Conservation (phyloP, 2,797 vertebrate species). For the Sebastes cheni region DNA sequence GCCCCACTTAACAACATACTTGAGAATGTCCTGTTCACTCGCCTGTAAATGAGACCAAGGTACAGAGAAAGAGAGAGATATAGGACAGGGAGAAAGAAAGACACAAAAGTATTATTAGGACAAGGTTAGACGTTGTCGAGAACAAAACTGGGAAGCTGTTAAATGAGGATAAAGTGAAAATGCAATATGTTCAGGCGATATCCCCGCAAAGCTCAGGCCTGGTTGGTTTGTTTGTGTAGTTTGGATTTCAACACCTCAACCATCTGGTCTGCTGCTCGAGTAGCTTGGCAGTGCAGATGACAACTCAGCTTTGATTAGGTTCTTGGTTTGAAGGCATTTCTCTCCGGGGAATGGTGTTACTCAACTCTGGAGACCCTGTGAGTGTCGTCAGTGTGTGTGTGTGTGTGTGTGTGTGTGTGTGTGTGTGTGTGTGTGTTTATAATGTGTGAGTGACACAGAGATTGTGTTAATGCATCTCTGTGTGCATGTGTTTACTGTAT, state of each 20-base stretch:
- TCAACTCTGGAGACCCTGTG: slow-evolving; percentile 24
- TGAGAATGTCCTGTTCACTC: slow-evolving; percentile 99
- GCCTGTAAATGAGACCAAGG: slow-evolving; percentile 84
- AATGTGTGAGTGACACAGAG: not conserved
- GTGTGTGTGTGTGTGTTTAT: not conserved
- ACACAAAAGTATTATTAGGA: slow-evolving; percentile 50
- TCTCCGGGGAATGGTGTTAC: slow-evolving; percentile 18
- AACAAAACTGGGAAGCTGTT: slow-evolving; percentile 36
- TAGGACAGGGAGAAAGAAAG: slow-evolving; percentile 21
- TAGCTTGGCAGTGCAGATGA: slow-evolving; percentile 47
- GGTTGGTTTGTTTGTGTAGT: slow-evolving; percentile 42
- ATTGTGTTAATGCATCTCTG: not conserved
- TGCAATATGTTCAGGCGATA: slow-evolving; percentile 31
- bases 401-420: not conserved
- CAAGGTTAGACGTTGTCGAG: slow-evolving; percentile 39
- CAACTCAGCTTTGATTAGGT: slow-evolving; percentile 56
- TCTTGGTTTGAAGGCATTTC: slow-evolving; percentile 48
- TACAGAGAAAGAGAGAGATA: slow-evolving; percentile 20
- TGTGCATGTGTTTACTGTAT: not conserved
- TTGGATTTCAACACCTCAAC: slow-evolving; percentile 56
- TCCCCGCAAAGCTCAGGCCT: slow-evolving; percentile 1
- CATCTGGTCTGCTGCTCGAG: slow-evolving; percentile 52
- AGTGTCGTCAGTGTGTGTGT: not conserved
- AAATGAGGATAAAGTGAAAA: slow-evolving; percentile 42
- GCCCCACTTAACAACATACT: slow-evolving; percentile 99